Base-by-base conservation (phyloP, 2,113 vertebrate species). In the Sigmodon hispidus region DNA sequence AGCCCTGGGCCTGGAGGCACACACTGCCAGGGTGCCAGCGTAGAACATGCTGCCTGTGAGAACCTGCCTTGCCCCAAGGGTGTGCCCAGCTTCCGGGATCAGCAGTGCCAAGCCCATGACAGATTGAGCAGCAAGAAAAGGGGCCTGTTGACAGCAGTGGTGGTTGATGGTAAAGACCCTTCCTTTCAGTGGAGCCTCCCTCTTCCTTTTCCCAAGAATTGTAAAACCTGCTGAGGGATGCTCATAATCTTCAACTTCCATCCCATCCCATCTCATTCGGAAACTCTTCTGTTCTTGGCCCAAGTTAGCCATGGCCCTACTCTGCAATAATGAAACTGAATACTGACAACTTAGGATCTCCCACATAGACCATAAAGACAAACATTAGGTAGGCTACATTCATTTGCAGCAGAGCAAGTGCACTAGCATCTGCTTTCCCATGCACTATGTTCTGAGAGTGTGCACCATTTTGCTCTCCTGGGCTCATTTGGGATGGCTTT, bases 41-140 rank as follows among this genome's bases (percentile, higher is more conserved):
- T 99, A 97, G 99, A 99, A 94, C 99, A 99, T 95, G 99, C 99
- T 0, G 99, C 98, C 50, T 99, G 99, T 45, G 99, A 99, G 96
- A 99, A 98, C 73, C 96, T 97, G 43, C 99, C 99, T 15, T 99
- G 99, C 97, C 98, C 99, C 55, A 99, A 99, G 91, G 99, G 99
- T 2, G 89, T 98, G 26, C 99, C 99, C 50, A 99, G 98, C 97
- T 99, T 99, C 98, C 98, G 99, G 85, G 99, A 99, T 97, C 99
- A 99, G 88, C 99, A 99, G 98, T 99, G 99, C 98, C 99, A 99
- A 97, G 98, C 99, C n/a, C 99, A 99, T 0, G 99, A 99, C 92
- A 98, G 99, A 45, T 98, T 99, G 34, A 96, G 80, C 95, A 98
- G 95, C 97, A 99, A 99, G 98, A 99, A 99, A 96, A 99, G 99